A percentile compares a stretch with the other conserved stretches of the same genome.
Conservation (phyloP, 2,888 invertebrate genomes). For the Trichogramma dendrolimi region DNA sequence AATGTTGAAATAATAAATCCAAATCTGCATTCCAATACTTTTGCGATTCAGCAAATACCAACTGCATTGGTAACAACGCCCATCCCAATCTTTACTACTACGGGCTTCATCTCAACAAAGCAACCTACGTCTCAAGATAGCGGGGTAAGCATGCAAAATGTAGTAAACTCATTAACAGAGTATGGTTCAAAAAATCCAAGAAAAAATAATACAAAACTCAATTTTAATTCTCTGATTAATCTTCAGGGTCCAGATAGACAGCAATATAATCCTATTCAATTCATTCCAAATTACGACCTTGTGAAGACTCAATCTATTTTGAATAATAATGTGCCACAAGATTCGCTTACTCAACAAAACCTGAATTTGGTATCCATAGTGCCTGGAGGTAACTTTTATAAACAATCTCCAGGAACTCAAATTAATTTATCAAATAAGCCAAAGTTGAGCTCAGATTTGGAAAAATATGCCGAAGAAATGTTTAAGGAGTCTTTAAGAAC, state of each 20-base stretch:
- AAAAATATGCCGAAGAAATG: conserved; percentile 49
- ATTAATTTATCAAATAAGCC: conserved; percentile 41
- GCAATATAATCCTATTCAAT: conserved; percentile 47
- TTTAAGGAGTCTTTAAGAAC: conserved; percentile 48
- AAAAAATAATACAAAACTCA: conserved; percentile 24
- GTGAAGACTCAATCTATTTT: conserved; percentile 43
- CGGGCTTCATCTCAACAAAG: conserved; percentile 38
- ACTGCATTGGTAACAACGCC: conserved; percentile 45
- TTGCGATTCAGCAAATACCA: conserved; percentile 40
- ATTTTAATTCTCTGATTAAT: conserved; percentile 24
- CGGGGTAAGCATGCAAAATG: conserved; percentile 36
- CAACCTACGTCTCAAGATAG: conserved; percentile 35
- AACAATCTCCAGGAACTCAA: conserved; percentile 37
- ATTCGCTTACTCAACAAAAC: conserved; percentile 38
- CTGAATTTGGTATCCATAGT: conserved; percentile 44
- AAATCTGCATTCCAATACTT: conserved; percentile 40
- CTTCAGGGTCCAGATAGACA: conserved; percentile 34
- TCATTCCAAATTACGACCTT: conserved; percentile 45
- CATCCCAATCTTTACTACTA: conserved; percentile 44
- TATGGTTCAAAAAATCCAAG: conserved; percentile 34
- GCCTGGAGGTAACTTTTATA: conserved; percentile 47
- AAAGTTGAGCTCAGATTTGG: conserved; percentile 43
- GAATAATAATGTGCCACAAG: conserved; percentile 38
- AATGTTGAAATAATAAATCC: conserved; percentile 49
- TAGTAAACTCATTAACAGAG: conserved; percentile 41